phyloP scores from a whole-genome alignment of 2,888 invertebrate genomes.

The Noctua comes region DNA sequence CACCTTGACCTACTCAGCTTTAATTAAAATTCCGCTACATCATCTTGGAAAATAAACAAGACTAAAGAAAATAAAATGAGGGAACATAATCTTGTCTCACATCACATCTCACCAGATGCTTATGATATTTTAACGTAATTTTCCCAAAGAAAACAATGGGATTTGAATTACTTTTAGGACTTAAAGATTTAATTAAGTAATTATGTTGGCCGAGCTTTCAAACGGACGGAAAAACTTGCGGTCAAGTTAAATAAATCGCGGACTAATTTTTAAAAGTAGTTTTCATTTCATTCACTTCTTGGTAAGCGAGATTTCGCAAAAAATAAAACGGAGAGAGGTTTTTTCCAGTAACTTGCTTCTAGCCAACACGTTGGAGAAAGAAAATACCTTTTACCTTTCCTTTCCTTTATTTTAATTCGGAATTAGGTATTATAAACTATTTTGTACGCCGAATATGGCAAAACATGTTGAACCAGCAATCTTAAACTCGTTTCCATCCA shows the following conservation, averaged over 20 bases:
- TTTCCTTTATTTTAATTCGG: no score
- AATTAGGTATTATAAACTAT: no score
- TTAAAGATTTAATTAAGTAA: slow-evolving; percentile 42
- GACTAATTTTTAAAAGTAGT: slow-evolving; percentile 30
- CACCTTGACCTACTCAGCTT: slow-evolving; percentile 60
- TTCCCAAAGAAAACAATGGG: slow-evolving; percentile 4
- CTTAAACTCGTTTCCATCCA: no score
- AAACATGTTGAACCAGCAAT: no score
- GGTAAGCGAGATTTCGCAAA: not conserved
- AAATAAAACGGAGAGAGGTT: not conserved
- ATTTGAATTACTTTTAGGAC: slow-evolving; percentile 12
- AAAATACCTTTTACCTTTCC: no score
- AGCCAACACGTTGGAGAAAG: not conserved
- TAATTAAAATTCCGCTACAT: slow-evolving; percentile 62
- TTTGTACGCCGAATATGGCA: no score
- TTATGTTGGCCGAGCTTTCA: slow-evolving; percentile 15
- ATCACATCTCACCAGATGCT: not conserved
- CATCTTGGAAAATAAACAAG: slow-evolving; percentile 44
- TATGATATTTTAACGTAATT: slow-evolving; percentile 19
- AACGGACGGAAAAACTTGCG: slow-evolving; percentile 17
- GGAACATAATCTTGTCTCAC: slow-evolving; percentile 18
- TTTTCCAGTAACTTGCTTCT: not conserved
- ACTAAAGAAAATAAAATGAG: slow-evolving; percentile 20
- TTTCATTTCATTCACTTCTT: slow-evolving; percentile 15
- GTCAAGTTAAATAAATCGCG: slow-evolving; percentile 41